Percentiles rank a stretch among this genome's conserved stretches.
These are phyloP conservation scores for Xestia sexstrigata DNA, from an alignment of 2,888 invertebrate species.

Conservation along the genomic window DNA sequence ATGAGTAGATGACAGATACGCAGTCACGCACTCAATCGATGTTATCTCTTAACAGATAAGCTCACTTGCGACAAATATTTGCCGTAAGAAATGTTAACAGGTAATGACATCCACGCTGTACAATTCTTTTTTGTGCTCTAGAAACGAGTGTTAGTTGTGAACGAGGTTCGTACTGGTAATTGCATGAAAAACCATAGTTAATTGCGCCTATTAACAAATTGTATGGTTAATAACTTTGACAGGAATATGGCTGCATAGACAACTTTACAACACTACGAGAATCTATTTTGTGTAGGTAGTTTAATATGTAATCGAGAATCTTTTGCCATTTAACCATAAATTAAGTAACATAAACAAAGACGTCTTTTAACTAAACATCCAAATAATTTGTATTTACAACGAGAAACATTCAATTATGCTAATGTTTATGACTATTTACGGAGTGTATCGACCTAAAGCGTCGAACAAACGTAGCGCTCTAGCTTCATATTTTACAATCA, in stretches of 20 bases:
- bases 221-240: conserved; percentile 16
- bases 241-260: conserved; percentile 13
- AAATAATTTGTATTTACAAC: conserved; percentile 84
- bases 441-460: conserved; percentile 82
- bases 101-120: conserved; percentile 47
- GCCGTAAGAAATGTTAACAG: conserved; percentile 55
- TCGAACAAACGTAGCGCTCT: conserved; percentile 80
- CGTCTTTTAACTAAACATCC: conserved; percentile 80
- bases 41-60: conserved; percentile 56
- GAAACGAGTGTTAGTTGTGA: conserved; percentile 37
- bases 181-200: conserved; percentile 15
- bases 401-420: conserved; percentile 88
- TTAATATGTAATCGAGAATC: conserved; percentile 54
- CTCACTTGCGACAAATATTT: conserved; percentile 43
- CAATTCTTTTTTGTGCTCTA: conserved; percentile 42
- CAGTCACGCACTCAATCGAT: conserved; percentile 40
- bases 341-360: conserved; percentile 80
- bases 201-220: conserved; percentile 15
- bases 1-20: conserved; percentile 50
- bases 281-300: conserved; percentile 34
- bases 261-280: conserved; percentile 9
- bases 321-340: conserved; percentile 76
- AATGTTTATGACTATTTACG: conserved; percentile 87
- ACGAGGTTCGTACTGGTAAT: conserved; percentile 17
- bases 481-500: conserved; percentile 89